Base-by-base conservation (phyloP, 1,140 invertebrate genomes). In the Procambarus virginalis region DNA sequence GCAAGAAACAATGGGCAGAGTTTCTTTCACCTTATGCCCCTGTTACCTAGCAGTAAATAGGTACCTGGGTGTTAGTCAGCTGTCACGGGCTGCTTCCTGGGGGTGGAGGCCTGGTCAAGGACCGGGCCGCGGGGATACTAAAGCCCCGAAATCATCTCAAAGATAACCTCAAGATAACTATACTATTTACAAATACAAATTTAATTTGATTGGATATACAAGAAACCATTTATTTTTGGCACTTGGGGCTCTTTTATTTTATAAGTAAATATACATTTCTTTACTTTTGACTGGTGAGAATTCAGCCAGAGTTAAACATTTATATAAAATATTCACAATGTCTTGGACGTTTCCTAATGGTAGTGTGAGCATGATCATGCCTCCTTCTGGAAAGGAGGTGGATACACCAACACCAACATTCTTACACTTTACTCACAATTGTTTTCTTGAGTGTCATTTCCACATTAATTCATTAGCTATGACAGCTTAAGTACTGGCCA, bases 251-350 rank as follows among this genome's bases (percentile, higher is more conserved):
- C 77, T 87, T 34, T 87, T 87, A 87, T 87, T 87, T 87, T 87
- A 87, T 87, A 79, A 87, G 77, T 87, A 87, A 87, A 87, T 87
- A 87, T 87, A 87, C 85, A 87, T 87, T 81, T 87, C 60, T 87
- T 87, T 51, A 70, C 85, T 68, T 34, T 64, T 81, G 85, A 70
- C 85, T 68, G 60, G 77, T 68, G 48, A 45, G 64, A 80, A 80
- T 75, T 48, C 58, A 49, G 64, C 34, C 85, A 64, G 55, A 87
- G 78, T 45, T 80, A 49, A 55, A 20, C 84, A 85, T 70, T 55
- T 80, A 87, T 70, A 87, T 58, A 87, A 87, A 73, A 78, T 87
- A 81, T 78, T 78, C n/a, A 73, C 68, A 73, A 73, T 73, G 68
- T 22, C 22, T 73, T 73, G 68, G 68, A 73, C 68, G 68, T 73